phyloP scores from a whole-genome alignment of 2,797 vertebrate genomes.

The Coregonus sp. region DNA sequence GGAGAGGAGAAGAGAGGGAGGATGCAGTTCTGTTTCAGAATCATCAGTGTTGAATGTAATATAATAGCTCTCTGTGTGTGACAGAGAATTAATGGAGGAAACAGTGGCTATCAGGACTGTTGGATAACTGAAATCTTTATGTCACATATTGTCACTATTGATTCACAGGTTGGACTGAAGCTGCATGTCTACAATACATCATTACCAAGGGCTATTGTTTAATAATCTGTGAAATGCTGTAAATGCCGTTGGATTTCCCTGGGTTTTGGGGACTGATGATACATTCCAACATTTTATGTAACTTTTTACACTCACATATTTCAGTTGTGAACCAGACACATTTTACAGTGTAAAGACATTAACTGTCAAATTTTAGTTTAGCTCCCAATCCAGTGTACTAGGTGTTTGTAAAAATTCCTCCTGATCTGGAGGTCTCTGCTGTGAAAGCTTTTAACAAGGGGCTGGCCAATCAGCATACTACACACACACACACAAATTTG shows the following conservation, averaged over 20 bases:
- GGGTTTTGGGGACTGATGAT: too few species aligned
- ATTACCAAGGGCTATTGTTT: not conserved
- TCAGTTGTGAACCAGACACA: not conserved
- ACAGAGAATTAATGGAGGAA: conserved; percentile 61
- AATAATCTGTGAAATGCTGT: not conserved
- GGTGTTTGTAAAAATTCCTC: too few species aligned
- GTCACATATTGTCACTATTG: not conserved
- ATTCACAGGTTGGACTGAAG: not conserved
- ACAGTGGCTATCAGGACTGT: conserved; percentile 33
- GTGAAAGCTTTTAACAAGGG: too few species aligned
- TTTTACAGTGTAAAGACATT: not conserved
- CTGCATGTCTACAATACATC: not conserved
- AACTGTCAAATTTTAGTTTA: not conserved
- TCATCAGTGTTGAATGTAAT: conserved; percentile 55
- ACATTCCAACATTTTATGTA: too few species aligned
- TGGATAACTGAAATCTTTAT: conserved; percentile 1
- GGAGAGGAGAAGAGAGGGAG: conserved; percentile 1
- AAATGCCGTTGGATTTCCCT: not conserved
- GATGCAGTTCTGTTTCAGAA: conserved; percentile 46
- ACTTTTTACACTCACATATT: too few species aligned
- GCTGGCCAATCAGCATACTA: too few species aligned
- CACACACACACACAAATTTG: too few species aligned
- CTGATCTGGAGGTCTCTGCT: too few species aligned
- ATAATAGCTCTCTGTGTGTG: conserved; percentile 40
- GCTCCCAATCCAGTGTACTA: not conserved